Evolutionary conservation across 2,113 vertebrate genomes (phyloP), one percentile per base, ranked within the genome.

Genomic region (Corythoichthys haematopterus): DNA sequence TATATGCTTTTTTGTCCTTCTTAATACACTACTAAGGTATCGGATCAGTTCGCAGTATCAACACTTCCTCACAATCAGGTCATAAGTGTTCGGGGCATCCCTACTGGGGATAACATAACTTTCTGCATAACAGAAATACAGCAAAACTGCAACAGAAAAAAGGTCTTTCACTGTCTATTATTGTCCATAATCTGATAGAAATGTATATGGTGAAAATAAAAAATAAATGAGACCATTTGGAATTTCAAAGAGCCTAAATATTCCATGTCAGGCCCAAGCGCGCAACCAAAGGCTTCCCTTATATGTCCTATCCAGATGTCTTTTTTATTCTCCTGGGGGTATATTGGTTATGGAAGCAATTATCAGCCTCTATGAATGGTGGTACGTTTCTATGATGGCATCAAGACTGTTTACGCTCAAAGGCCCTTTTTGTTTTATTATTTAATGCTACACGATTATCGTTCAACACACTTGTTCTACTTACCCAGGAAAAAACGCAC

Each of bases 301-400:
- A 43, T 67, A 76, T 75, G 76, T 77, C 70, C 75, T 61, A 75
- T 74, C 79, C 84, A 86, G 80, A 87, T 83, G 88, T 84, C 74
- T 77, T 66, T 70, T 64, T 48, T 68, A 66, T 65, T 75, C 77
- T 79, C 74, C 61, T 35, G 62, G 78, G 81, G 67, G 40, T 60
- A 72, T 69, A 69, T 72, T 81, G 61, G 76, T 79, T 80, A 75
- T 76, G 66, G 80, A 80, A 87, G 83, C 73, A 65, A 75, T 79
- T 80, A 76, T 66, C 74, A 79, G 65, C 46, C 61, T 67, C 69
- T 59, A 75, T 65, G 55, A 72, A 79, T 65, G 61, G 70, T 78
- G 71, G 70, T 6, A 36, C 68, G 62, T 80, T 76, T 83, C 65
- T 73, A 20, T 37, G 75, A 88, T 77, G 74, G 74, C 69, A 76